A percentile compares a stretch with the other conserved stretches of the same genome.
phyloP scores from a whole-genome alignment of 2,888 invertebrate genomes.

The Junonia oenone region DNA sequence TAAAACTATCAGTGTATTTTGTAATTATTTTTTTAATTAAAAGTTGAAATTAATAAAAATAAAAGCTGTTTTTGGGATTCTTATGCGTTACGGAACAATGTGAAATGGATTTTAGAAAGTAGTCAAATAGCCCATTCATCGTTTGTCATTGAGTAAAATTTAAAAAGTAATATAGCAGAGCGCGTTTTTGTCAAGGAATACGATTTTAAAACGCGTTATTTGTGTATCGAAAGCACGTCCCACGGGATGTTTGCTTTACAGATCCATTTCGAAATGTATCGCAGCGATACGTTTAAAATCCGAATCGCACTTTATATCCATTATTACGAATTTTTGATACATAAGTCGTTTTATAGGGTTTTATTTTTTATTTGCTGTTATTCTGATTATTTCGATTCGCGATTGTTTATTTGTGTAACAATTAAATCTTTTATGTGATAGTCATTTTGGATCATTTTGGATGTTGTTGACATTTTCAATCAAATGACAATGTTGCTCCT shows the following conservation, averaged over 20 bases:
- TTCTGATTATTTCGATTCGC: background rate
- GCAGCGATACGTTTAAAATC: conserved; percentile 19
- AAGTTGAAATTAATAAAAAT: too few species aligned
- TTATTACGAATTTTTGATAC: conserved; percentile 15
- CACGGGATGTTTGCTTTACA: conserved; percentile 21
- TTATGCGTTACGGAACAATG: too few species aligned
- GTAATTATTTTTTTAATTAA: too few species aligned
- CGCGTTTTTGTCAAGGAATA: conserved; percentile 10
- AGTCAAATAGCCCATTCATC: too few species aligned
- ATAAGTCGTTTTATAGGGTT: background rate
- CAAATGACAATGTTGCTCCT: too few species aligned
- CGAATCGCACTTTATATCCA: conserved; percentile 14
- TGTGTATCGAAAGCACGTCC: conserved; percentile 11
- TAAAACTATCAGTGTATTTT: too few species aligned
- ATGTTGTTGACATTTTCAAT: too few species aligned
- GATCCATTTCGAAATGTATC: conserved; percentile 25
- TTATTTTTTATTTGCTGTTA: background rate
- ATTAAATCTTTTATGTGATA: background rate
- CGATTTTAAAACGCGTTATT: conserved; percentile 21
- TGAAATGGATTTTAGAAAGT: too few species aligned
- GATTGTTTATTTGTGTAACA: background rate
- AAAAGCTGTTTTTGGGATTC: too few species aligned
- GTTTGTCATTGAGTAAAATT: background rate
- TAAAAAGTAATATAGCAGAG: conserved; percentile 1
- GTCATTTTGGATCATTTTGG: background rate